Conservation (phyloP, 2,113 vertebrate genomes). For the Lampris incognitus region DNA sequence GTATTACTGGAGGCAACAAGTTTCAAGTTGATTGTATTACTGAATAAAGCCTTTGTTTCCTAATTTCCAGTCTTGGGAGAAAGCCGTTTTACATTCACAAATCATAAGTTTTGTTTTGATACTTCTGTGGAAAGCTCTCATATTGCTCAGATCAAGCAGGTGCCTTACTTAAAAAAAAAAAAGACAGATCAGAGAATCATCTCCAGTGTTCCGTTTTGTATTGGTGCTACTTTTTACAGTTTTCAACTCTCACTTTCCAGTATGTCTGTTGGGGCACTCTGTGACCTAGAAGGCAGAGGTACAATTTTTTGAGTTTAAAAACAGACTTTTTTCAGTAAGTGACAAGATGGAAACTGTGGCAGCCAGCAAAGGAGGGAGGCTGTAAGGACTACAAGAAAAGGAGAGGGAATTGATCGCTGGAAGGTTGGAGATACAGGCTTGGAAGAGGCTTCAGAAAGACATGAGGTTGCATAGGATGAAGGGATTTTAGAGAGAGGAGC, state of each 20-base stretch:
- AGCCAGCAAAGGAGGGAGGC: background rate
- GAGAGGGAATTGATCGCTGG: background rate
- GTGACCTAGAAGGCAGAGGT: background rate
- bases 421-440: background rate
- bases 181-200: background rate
- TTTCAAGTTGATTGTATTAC: constrained; percentile 22
- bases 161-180: constrained; percentile 12
- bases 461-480: constrained; percentile 16
- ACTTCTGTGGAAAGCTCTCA: constrained; percentile 2
- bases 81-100: background rate
- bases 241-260: background rate
- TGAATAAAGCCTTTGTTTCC: background rate
- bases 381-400: background rate
- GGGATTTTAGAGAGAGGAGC: background rate
- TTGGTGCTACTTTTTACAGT: background rate
- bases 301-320: background rate
- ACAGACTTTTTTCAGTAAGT: background rate
- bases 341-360: background rate
- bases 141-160: constrained; percentile 1
- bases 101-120: constrained; percentile 1
- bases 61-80: background rate
- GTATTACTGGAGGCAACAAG: background rate
- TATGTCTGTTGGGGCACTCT: background rate
- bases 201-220: background rate
- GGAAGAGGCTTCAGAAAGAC: constrained; percentile 15